Evolutionary conservation across 2,113 vertebrate species (phyloP).

Genomic region (Pomatorhinus ruficollis): DNA sequence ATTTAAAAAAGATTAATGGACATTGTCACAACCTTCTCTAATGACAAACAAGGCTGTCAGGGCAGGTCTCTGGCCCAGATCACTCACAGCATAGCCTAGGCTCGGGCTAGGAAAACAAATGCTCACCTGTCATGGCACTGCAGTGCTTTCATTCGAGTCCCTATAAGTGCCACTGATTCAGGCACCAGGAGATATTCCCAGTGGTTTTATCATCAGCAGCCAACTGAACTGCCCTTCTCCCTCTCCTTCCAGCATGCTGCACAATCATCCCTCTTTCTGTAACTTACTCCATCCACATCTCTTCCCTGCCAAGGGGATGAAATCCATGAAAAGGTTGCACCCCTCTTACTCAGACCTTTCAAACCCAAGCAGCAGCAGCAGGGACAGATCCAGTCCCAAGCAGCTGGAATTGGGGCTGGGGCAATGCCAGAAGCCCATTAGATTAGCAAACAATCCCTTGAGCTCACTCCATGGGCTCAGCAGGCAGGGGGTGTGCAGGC

Average conservation of each 20-base stretch:
- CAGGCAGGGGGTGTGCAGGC: neutral
- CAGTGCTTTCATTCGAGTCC: neutral
- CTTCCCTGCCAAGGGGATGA: neutral
- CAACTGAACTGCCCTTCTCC: neutral
- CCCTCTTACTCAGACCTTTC: neutral
- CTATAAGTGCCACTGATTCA: neutral
- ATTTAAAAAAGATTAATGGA: constrained; percentile 66
- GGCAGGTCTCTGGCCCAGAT: constrained; percentile 48
- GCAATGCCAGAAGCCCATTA: neutral
- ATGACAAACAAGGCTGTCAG: constrained; percentile 66
- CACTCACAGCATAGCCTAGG: constrained; percentile 19
- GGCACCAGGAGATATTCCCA: neutral
- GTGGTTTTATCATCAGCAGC: neutral
- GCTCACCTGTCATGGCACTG: neutral
- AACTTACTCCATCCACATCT: neutral
- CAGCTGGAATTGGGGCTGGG: neutral
- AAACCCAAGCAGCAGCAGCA: neutral
- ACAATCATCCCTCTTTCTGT: neutral
- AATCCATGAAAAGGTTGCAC: accelerated
- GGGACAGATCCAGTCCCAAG: neutral
- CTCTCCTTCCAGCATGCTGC: neutral
- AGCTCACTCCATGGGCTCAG: neutral
- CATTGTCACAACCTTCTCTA: constrained; percentile 59
- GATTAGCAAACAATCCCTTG: neutral
- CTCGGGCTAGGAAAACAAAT: constrained; percentile 36